A percentile compares a stretch with the other conserved stretches of the same genome.
Evolutionary conservation across 2,888 invertebrate genomes (phyloP).

Genomic region (Nematopogon swammerdamellus): DNA sequence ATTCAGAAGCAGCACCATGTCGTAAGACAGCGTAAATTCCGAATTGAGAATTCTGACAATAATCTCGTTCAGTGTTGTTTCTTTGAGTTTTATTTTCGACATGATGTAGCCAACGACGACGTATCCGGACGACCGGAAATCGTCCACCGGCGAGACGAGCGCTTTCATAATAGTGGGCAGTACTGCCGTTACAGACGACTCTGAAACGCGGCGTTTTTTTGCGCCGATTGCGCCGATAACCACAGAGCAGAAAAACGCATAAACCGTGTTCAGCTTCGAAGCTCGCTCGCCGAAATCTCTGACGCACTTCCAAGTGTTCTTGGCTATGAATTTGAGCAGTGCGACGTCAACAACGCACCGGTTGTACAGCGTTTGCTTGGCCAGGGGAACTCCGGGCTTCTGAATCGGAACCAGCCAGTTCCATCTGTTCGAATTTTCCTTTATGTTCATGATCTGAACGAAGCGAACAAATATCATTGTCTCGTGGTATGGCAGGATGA

Average conservation of each 20-base stretch:
- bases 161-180: slow-evolving; percentile 71
- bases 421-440: slow-evolving; percentile 62
- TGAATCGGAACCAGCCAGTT: slow-evolving; percentile 72
- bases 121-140: slow-evolving; percentile 71
- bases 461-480: slow-evolving; percentile 83
- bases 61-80: slow-evolving; percentile 61
- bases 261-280: slow-evolving; percentile 62
- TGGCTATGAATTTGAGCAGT: slow-evolving; percentile 30
- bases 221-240: slow-evolving; percentile 68
- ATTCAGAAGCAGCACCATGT: slow-evolving; percentile 64
- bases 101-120: slow-evolving; percentile 71
- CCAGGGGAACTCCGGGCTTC: slow-evolving; percentile 69
- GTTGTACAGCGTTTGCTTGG: slow-evolving; percentile 69
- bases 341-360: slow-evolving; percentile 59
- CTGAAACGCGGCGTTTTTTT: slow-evolving; percentile 44
- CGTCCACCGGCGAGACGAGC: slow-evolving; percentile 61
- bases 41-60: slow-evolving; percentile 36
- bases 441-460: slow-evolving; percentile 71
- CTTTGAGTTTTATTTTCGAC: slow-evolving; percentile 61
- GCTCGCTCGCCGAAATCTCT: slow-evolving; percentile 58
- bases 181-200: slow-evolving; percentile 65
- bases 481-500: slow-evolving; percentile 91
- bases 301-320: slow-evolving; percentile 38
- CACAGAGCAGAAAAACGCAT: slow-evolving; percentile 78
- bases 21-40: slow-evolving; percentile 41